A percentile compares a stretch with the other conserved stretches of the same genome.
phyloP scores from a whole-genome alignment of 2,113 vertebrate genomes.

The Anoura caudifer region DNA sequence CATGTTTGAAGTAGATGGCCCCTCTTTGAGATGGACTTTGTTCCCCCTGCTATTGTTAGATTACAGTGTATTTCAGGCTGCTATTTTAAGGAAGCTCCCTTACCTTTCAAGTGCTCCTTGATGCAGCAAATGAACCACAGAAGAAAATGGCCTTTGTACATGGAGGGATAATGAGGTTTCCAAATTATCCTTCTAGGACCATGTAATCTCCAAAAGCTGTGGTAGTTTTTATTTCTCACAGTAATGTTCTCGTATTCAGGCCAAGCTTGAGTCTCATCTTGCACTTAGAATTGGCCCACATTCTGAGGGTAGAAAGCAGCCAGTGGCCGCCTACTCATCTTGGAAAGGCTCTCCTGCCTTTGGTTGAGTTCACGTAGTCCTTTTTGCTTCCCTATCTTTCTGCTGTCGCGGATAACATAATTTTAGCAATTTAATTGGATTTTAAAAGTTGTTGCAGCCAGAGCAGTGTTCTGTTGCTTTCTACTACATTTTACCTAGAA shows the following conservation, averaged over 20 bases:
- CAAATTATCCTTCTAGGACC: not conserved
- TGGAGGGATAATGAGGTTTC: not conserved
- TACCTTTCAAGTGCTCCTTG: not conserved
- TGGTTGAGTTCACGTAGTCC: not conserved
- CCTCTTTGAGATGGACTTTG: not conserved
- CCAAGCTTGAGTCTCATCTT: constrained; percentile 37
- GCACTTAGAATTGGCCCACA: not conserved
- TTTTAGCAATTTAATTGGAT: not conserved
- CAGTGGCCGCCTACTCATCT: not conserved
- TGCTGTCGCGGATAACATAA: not conserved
- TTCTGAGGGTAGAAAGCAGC: not conserved
- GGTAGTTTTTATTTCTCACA: not conserved
- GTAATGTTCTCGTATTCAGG: not conserved
- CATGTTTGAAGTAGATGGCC: not conserved
- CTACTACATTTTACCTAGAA: not conserved
- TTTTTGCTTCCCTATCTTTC: not conserved
- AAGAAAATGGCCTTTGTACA: not conserved
- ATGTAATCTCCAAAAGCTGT: not conserved
- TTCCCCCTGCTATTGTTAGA: not conserved
- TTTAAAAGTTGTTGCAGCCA: not conserved
- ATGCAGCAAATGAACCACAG: not conserved
- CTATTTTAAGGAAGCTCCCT: not conserved
- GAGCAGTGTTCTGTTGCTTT: not conserved
- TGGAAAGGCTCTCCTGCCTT: not conserved
- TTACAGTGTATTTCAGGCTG: not conserved